Evolutionary conservation across 2,797 vertebrate genomes (phyloP).

Genomic region (Odontamblyopus lacepedii): DNA sequence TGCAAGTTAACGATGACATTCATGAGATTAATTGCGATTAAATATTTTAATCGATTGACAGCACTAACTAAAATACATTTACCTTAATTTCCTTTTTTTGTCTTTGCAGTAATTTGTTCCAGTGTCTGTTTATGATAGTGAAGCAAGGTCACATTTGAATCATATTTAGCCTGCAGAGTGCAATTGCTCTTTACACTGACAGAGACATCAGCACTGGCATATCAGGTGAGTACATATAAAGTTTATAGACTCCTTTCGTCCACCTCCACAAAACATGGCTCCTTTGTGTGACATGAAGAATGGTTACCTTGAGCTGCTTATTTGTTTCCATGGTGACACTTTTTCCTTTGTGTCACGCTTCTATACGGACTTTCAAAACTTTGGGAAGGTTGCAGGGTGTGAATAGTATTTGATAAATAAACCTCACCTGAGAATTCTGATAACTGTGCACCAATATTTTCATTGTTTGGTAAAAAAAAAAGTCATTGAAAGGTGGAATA

Average conservation of each 20-base stretch:
- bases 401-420: background rate
- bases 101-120: background rate
- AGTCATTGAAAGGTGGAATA: background rate
- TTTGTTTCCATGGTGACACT: constrained; percentile 75
- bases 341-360: constrained; percentile 18
- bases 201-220: constrained; percentile 12
- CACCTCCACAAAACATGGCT: constrained; percentile 63
- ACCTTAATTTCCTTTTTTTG: background rate
- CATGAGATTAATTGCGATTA: no score
- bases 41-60: no score
- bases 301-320: constrained; percentile 68
- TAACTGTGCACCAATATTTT: no score
- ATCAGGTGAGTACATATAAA: constrained; percentile 30
- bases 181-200: background rate
- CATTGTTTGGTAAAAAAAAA: no score
- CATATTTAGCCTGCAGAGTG: background rate
- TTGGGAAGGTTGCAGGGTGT: constrained; percentile 5
- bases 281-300: constrained; percentile 49
- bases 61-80: no score
- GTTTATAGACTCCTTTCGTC: constrained; percentile 31
- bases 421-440: background rate
- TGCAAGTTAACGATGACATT: no score
- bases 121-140: background rate
- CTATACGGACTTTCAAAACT: constrained; percentile 36
- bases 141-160: background rate